Conservation (phyloP, 1,140 invertebrate genomes). For the Ladona fulva region DNA sequence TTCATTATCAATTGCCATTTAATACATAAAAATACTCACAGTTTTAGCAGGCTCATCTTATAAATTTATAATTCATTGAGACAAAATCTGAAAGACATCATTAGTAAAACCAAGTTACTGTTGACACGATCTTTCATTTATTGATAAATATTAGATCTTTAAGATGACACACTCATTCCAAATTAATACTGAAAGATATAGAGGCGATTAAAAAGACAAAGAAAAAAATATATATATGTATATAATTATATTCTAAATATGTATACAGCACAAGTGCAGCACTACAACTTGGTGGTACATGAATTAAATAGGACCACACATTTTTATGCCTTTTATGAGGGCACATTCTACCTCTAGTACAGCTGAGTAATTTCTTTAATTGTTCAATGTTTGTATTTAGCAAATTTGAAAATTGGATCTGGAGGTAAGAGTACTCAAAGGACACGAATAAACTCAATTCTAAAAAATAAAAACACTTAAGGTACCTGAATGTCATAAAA, state of each 20-base stretch:
- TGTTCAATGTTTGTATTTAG: not conserved
- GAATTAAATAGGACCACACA: not conserved
- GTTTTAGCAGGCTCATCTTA: no score
- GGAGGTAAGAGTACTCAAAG: not conserved
- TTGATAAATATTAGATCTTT: no score
- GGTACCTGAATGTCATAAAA: conserved; percentile 1
- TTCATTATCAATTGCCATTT: no score
- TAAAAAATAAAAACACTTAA: not conserved
- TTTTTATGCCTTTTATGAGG: not conserved
- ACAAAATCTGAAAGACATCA: no score
- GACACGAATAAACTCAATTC: not conserved
- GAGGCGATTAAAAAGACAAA: conserved; percentile 2
- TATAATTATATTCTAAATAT: conserved; percentile 9
- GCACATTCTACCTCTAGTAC: not conserved
- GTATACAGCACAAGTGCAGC: conserved; percentile 7
- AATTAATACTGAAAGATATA: not conserved
- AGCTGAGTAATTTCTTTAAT: not conserved
- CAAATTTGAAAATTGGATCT: not conserved
- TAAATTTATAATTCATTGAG: no score
- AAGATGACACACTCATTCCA: no score
- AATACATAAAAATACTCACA: no score
- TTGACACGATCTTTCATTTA: no score
- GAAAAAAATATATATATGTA: not conserved
- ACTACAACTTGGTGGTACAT: conserved; percentile 9
- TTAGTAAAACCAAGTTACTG: no score